Base-by-base conservation (phyloP, 2,888 invertebrate genomes). In the Adela reaumurella region DNA sequence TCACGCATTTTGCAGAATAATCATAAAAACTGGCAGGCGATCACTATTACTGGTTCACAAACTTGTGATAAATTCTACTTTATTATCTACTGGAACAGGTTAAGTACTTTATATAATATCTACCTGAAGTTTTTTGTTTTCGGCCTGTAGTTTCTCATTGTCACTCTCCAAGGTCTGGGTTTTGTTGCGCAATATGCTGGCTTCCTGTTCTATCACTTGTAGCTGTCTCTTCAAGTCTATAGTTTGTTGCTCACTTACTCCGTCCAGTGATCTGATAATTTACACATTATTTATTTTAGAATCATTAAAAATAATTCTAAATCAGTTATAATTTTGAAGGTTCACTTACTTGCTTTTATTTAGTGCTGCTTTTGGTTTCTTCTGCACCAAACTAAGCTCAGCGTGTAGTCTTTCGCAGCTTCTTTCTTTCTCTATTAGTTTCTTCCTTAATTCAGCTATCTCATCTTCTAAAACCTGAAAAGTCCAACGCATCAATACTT, bases 351-450 rank as follows among this genome's bases (percentile, higher is more conserved):
- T 85, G 81, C 83, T 83, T 64, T 85, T 85, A 43, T 74, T 76
- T 49, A 84, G 72, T 49, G 83, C 81, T 54, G 77, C 82, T 64
- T 86, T 86, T 45, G 83, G 78, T 67, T 82, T 81, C 62, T 85
- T 85, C 57, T 83, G 83, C 14, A 81, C 71, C 17, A 85, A 62
- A 57, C 84, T 84, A 19, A 89, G 68, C 68, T 91, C 90, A 1
- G 87, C 83, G 56, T 89, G 86, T 48, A 93, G 71, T 55, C 87
- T 81, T 68, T 92, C 91, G 58, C 89, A 87, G 57, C 89, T 88
- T 56, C 89, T 81, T 67, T 94, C 93, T 64, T 91, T 92, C 66
- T 93, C 92, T 49, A 88, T 86, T 1, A 93, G 66, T 61, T 89
- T 88, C 63, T 88, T 88, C 52, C 88, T 80, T 20, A 92, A 68